phyloP scores from a whole-genome alignment of 2,797 vertebrate species.

The Semotilus atromaculatus region DNA sequence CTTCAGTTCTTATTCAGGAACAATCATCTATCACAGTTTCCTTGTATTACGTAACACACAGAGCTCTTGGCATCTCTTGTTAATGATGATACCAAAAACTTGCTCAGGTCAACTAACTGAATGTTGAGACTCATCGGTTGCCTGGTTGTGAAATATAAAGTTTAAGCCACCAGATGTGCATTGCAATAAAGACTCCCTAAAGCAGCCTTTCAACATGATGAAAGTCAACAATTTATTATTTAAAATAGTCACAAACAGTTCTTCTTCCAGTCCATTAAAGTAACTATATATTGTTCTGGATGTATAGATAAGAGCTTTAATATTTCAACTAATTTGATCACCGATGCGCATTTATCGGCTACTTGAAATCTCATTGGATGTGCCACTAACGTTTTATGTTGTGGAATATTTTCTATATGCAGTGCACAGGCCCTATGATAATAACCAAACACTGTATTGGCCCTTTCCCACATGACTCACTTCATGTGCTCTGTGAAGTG shows the following conservation, averaged over 20 bases:
- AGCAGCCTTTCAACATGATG: too few relatives aligned
- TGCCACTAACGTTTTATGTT: background rate
- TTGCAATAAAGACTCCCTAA: too few relatives aligned
- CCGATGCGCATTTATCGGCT: background rate
- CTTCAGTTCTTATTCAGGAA: background rate
- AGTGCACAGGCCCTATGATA: background rate
- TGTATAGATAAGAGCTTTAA: background rate
- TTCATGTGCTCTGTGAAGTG: too few relatives aligned
- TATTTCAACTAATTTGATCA: too few relatives aligned
- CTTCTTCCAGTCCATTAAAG: background rate
- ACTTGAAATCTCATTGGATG: background rate
- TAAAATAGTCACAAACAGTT: background rate
- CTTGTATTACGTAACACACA: background rate
- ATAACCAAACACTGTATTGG: background rate
- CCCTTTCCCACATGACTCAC: too few relatives aligned
- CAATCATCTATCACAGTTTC: background rate
- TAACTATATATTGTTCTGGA: background rate
- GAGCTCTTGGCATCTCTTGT: background rate
- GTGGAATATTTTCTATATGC: background rate
- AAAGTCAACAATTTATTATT: background rate
- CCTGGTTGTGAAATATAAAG: background rate
- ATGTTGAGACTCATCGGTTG: background rate
- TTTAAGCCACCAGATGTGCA: background rate
- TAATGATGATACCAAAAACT: constrained; percentile 12
- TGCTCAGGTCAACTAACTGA: background rate